phyloP scores from a whole-genome alignment of 2,797 vertebrate species.

The Sebastiscus tertius region DNA sequence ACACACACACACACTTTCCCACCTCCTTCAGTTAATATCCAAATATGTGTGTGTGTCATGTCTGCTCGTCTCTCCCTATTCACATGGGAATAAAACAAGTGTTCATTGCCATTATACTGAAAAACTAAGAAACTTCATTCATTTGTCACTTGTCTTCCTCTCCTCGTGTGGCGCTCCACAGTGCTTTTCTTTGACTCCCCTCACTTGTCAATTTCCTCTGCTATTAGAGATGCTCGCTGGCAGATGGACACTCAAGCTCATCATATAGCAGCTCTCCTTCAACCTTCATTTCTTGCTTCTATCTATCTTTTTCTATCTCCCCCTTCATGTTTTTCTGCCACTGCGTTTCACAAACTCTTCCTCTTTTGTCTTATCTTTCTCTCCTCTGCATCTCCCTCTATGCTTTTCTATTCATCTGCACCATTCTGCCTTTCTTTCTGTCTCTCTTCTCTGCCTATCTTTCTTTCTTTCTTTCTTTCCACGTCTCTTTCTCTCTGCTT shows the following conservation, averaged over 20 bases:
- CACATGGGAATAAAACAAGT: slow-evolving; percentile 42
- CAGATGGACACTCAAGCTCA: slow-evolving; percentile 47
- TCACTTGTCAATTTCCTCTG: slow-evolving; percentile 47
- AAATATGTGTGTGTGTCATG: slow-evolving; percentile 19
- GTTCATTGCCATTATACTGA: slow-evolving; percentile 52
- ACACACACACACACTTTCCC: slow-evolving; percentile 1
- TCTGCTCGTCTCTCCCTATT: slow-evolving; percentile 31
- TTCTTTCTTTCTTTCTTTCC: background rate
- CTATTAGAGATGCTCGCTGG: slow-evolving; percentile 48
- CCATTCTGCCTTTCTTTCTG: background rate
- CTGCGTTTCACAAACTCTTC: slow-evolving; percentile 3
- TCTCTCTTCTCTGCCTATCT: background rate
- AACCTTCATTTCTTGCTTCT: slow-evolving; percentile 6
- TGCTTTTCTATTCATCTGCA: background rate
- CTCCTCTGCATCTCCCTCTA: background rate
- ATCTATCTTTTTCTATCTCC: background rate
- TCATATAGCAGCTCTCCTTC: slow-evolving; percentile 19
- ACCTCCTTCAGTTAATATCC: slow-evolving; percentile 29
- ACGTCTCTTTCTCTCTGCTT: background rate
- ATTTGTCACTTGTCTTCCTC: slow-evolving; percentile 50
- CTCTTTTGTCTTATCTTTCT: background rate
- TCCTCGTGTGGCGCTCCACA: background rate
- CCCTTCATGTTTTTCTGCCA: slow-evolving; percentile 6
- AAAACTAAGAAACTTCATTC: slow-evolving; percentile 43
- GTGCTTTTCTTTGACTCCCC: slow-evolving; percentile 28